phyloP scores from a whole-genome alignment of 2,797 vertebrate species.

The Heterohyrax brucei region DNA sequence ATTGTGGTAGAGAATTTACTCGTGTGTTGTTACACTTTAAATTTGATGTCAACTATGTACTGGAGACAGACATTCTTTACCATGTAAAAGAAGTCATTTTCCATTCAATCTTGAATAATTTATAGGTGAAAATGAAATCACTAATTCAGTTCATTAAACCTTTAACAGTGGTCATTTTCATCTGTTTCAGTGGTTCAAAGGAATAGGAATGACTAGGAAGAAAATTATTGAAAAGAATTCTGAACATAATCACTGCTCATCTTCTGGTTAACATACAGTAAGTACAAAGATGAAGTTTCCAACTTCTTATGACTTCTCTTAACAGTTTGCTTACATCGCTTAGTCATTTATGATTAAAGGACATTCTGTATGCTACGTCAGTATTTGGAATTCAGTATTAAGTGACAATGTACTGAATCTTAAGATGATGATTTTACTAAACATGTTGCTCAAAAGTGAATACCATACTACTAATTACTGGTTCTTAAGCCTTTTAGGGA shows the following conservation, averaged over 20 bases:
- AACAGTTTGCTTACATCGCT: constrained; percentile 49
- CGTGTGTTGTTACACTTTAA: background rate
- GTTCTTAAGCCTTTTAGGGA: background rate
- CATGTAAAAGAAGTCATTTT: too few species aligned
- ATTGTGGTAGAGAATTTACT: background rate
- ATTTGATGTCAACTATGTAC: background rate
- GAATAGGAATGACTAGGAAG: background rate
- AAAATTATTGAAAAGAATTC: constrained; percentile 24
- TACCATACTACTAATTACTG: background rate
- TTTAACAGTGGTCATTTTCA: constrained; percentile 2
- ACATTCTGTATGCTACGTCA: constrained; percentile 17
- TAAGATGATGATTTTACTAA: constrained; percentile 19
- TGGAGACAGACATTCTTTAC: background rate
- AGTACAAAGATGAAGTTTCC: background rate
- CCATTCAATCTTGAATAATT: background rate
- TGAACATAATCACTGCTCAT: background rate
- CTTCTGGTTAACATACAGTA: constrained; percentile 1
- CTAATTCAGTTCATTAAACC: constrained; percentile 1
- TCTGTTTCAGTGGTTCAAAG: background rate
- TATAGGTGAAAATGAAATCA: background rate
- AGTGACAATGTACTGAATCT: constrained; percentile 25
- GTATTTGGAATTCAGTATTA: constrained; percentile 7
- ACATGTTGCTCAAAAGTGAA: background rate
- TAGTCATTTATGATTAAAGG: constrained; percentile 17
- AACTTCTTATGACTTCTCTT: background rate